Conservation (phyloP, 2,888 invertebrate species). For the Dryobotodes eremita region DNA sequence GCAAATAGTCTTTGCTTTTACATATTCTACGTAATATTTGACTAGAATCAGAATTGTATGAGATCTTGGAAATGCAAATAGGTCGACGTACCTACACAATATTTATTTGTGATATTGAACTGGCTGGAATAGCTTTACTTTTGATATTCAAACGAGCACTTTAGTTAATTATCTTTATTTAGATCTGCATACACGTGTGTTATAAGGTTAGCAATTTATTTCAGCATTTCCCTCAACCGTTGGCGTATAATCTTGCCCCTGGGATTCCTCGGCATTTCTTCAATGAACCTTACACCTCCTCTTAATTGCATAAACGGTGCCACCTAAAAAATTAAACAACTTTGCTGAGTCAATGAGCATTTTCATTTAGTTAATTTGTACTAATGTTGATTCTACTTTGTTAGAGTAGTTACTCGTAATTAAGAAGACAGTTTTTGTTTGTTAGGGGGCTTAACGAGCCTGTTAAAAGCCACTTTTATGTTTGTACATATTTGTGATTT, state of each 20-base stretch:
- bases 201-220: constrained; percentile 62
- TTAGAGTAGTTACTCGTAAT: constrained; percentile 2
- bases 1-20: constrained; percentile 56
- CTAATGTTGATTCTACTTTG: constrained; percentile 23
- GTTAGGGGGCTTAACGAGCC: not conserved
- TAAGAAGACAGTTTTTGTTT: constrained; percentile 2
- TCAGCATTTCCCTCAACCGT: constrained; percentile 87
- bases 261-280: constrained; percentile 92
- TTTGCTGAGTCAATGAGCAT: constrained; percentile 60
- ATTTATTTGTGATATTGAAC: constrained; percentile 41
- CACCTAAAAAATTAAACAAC: constrained; percentile 74
- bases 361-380: constrained; percentile 61
- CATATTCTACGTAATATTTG: constrained; percentile 58
- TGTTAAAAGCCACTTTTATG: not conserved
- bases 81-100: constrained; percentile 27
- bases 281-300: constrained; percentile 93
- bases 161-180: constrained; percentile 44
- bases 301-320: constrained; percentile 92
- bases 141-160: constrained; percentile 27
- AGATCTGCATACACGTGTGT: constrained; percentile 15
- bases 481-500: not conserved
- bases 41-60: constrained; percentile 52
- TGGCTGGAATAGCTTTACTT: constrained; percentile 30
- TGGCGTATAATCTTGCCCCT: constrained; percentile 93
- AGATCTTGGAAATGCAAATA: constrained; percentile 55